Evolutionary conservation across 2,797 vertebrate species (phyloP).

Genomic region (Psittacula derbiana): DNA sequence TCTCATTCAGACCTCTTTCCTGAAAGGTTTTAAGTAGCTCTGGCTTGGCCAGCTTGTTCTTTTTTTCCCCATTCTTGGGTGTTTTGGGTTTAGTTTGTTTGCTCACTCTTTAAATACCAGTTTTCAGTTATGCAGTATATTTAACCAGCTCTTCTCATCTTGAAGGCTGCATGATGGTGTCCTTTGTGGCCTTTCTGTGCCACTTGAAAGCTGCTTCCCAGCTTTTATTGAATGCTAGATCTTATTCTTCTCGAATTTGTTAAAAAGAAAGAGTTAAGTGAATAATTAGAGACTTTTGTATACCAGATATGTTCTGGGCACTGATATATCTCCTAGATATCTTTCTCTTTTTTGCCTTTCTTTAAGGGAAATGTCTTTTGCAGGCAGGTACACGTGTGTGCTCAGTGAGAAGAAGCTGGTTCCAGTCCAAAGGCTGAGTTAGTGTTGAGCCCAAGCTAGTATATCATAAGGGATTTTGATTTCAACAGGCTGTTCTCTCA

Average conservation of each 20-base stretch:
- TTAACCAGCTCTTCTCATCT: not conserved
- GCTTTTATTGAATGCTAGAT: not conserved
- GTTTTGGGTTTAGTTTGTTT: not conserved
- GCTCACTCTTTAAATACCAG: not conserved
- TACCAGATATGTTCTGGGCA: not conserved
- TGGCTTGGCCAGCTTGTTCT: not conserved
- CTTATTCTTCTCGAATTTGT: not conserved
- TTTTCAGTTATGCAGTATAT: not conserved
- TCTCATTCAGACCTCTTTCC: not conserved
- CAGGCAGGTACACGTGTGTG: not conserved
- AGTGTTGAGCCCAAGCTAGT: not conserved
- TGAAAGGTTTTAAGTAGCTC: not conserved
- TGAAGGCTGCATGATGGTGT: not conserved
- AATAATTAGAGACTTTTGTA: not conserved
- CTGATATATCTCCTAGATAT: not conserved
- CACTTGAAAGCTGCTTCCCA: not conserved
- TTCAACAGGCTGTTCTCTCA: not conserved
- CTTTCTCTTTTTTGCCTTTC: not conserved
- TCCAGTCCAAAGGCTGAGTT: not conserved
- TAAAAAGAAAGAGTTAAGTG: not conserved
- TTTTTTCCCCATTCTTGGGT: accelerated
- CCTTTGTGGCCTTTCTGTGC: not conserved
- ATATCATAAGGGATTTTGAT: not conserved
- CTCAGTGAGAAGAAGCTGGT: not conserved
- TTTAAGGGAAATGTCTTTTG: not conserved